Evolutionary conservation across 2,888 invertebrate species (phyloP).

Genomic region (Apoda limacodes): DNA sequence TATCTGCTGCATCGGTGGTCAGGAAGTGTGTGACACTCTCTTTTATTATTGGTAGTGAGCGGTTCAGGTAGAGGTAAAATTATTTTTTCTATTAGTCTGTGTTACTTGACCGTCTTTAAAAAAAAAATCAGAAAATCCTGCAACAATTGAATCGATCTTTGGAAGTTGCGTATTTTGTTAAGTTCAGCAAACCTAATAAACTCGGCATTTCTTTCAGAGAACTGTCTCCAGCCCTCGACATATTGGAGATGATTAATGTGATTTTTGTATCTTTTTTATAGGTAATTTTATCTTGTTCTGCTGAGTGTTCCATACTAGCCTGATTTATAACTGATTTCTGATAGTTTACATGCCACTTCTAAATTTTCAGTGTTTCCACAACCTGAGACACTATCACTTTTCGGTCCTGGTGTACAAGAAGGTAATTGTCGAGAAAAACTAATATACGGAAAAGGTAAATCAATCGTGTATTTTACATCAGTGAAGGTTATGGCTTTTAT

Average conservation of each 20-base stretch:
- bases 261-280: constrained; percentile 3
- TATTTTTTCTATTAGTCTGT: too few species aligned
- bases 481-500: too few species aligned
- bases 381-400: too few species aligned
- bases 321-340: too few species aligned
- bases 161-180: constrained; percentile 11
- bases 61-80: constrained; percentile 9
- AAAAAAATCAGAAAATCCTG: constrained; percentile 13
- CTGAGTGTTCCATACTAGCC: too few species aligned
- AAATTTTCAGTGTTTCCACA: too few species aligned
- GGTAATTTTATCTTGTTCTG: too few species aligned
- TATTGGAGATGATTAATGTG: constrained; percentile 1
- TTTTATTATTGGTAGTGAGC: constrained; percentile 4
- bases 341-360: too few species aligned
- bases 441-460: too few species aligned
- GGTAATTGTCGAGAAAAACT: too few species aligned
- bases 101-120: constrained; percentile 11
- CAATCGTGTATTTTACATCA: too few species aligned
- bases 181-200: constrained; percentile 17
- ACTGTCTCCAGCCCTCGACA: constrained; percentile 1
- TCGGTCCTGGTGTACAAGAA: too few species aligned
- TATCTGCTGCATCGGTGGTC: constrained; percentile 17
- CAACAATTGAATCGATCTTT: constrained; percentile 16
- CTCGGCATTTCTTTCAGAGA: constrained; percentile 9
- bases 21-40: constrained; percentile 16